Conservation (phyloP, 2,113 vertebrate genomes). For the Gobius niger region DNA sequence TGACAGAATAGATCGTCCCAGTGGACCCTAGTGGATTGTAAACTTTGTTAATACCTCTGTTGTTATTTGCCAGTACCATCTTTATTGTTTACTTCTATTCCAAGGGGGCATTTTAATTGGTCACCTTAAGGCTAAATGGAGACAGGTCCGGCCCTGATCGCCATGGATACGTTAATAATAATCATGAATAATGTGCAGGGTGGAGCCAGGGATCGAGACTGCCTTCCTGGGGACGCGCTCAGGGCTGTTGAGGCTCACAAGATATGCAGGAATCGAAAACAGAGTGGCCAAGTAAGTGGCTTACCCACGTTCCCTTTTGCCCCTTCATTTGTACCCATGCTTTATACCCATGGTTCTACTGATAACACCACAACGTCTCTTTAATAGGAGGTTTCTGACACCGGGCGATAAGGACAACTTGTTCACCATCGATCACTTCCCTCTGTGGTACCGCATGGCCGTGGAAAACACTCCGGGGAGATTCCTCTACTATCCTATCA, state of each 20-base stretch:
- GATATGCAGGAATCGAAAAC: conserved; percentile 85
- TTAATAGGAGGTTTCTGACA: conserved; percentile 85
- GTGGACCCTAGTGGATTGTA: no score
- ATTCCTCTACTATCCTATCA: conserved; percentile 84
- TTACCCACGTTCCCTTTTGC: not conserved
- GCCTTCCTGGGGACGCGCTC: conserved; percentile 91
- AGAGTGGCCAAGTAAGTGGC: conserved; percentile 80
- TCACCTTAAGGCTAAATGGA: not conserved
- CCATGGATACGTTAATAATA: no score
- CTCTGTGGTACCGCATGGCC: conserved; percentile 92
- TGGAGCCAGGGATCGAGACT: conserved; percentile 79
- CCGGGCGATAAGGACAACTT: conserved; percentile 82
- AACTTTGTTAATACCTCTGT: no score
- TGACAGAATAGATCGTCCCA: no score
- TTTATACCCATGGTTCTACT: not conserved
- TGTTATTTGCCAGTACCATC: no score
- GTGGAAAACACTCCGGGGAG: conserved; percentile 84
- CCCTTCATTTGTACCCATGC: not conserved
- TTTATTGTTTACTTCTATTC: no score
- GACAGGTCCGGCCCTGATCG: no score
- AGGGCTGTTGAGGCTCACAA: conserved; percentile 82
- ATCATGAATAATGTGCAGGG: conserved; percentile 40
- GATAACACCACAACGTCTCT: not conserved
- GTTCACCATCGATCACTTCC: conserved; percentile 92
- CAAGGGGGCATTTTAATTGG: not conserved